Evolutionary conservation across 2,113 vertebrate species (phyloP).

Genomic region (Vulpes vulpes): DNA sequence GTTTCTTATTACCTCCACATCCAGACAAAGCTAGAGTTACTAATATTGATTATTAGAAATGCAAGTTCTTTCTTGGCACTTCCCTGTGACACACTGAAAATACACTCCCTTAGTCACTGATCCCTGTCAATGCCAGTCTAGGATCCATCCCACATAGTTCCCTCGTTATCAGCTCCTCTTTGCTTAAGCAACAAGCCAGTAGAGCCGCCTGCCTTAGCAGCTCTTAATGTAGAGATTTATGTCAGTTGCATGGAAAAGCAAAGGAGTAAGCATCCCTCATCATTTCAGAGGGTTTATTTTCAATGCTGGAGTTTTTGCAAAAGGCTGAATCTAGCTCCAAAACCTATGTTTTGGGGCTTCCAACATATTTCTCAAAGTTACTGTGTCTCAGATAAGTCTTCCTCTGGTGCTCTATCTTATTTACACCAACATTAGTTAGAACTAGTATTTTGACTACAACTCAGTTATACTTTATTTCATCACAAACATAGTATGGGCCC

Average conservation of each 20-base stretch:
- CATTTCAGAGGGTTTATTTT: background rate
- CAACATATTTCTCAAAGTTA: background rate
- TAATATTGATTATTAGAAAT: background rate
- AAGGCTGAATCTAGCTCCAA: background rate
- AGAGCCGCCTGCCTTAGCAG: background rate
- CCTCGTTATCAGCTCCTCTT: background rate
- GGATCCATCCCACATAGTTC: too few relatives aligned
- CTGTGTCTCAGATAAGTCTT: background rate
- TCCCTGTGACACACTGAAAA: background rate
- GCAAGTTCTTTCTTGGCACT: background rate
- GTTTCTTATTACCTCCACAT: background rate
- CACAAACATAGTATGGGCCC: background rate
- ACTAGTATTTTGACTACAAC: background rate
- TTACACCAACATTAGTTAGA: background rate
- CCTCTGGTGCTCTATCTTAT: background rate
- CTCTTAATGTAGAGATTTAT: background rate
- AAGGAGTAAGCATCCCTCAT: too few relatives aligned
- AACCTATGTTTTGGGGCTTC: background rate
- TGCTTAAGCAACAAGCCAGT: background rate
- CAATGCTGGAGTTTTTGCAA: background rate
- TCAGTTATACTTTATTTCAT: background rate
- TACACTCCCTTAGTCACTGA: rapidly evolving
- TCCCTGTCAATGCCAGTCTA: background rate
- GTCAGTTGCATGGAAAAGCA: background rate
- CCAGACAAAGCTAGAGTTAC: background rate